A percentile compares a stretch with the other conserved stretches of the same genome.
phyloP scores from a whole-genome alignment of 2,888 invertebrate species.

The Eledona agricola region DNA sequence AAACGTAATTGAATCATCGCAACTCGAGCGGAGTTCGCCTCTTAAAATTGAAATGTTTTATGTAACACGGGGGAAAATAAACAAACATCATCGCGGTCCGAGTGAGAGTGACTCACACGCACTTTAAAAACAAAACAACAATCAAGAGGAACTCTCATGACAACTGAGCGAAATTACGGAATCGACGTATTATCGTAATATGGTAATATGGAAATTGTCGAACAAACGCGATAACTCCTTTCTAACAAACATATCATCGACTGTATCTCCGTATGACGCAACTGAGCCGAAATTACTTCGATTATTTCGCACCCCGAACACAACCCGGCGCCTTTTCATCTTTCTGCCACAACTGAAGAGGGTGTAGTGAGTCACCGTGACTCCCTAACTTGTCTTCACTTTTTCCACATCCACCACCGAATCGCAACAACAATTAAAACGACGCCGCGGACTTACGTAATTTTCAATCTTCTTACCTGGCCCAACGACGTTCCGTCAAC shows the following conservation, averaged over 20 bases:
- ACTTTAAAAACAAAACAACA: constrained; percentile 8
- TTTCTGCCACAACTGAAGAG: no score
- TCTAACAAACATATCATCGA: no score
- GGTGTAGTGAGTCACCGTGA: no score
- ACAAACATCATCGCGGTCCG: background rate
- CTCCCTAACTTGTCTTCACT: no score
- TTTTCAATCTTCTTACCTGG: no score
- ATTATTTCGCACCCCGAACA: no score
- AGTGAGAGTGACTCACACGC: constrained; percentile 1
- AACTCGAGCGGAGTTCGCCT: constrained; percentile 1
- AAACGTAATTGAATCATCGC: constrained; percentile 3
- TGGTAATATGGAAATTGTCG: constrained; percentile 5
- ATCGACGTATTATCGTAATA: constrained; percentile 6
- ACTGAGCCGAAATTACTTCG: no score
- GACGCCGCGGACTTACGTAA: constrained; percentile 13
- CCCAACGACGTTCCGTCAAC: no score
- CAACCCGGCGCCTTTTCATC: no score
- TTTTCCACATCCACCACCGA: background rate
- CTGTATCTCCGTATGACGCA: no score
- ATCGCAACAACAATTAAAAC: background rate
- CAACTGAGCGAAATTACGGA: constrained; percentile 18
- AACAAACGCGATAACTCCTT: constrained; percentile 18
- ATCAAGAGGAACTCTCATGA: constrained; percentile 16
- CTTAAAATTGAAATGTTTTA: background rate
- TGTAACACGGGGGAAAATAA: background rate